Conservation (phyloP, 1,140 invertebrate species). For the Bathynomus jamesi region DNA sequence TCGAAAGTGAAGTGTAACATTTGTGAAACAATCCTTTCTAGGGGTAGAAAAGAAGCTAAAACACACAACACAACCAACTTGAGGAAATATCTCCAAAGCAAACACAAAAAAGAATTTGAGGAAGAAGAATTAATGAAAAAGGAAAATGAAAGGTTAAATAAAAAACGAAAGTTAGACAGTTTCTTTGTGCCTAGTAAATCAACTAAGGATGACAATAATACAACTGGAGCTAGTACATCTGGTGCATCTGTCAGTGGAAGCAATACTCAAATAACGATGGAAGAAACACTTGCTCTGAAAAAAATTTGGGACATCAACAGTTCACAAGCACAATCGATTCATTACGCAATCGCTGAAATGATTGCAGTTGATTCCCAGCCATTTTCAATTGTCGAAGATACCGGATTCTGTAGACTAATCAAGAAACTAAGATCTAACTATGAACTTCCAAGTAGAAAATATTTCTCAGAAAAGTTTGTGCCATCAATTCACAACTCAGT, state of each 20-base stretch:
- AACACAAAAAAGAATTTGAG: neutral
- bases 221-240: conserved; percentile 3
- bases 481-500: conserved; percentile 24
- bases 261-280: neutral
- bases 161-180: conserved; percentile 4
- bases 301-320: conserved; percentile 11
- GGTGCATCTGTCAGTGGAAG: neutral
- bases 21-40: neutral
- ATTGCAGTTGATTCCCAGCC: conserved; percentile 37
- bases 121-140: conserved; percentile 5
- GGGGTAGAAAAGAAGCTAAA: neutral
- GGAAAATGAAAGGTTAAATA: neutral
- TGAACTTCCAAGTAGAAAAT: conserved; percentile 23
- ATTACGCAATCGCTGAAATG: conserved; percentile 18
- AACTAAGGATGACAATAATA: neutral
- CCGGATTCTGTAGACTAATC: conserved; percentile 35
- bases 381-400: conserved; percentile 35
- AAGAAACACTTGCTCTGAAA: conserved; percentile 2
- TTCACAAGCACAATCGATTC: conserved; percentile 12
- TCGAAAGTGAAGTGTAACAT: neutral
- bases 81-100: neutral
- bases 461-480: conserved; percentile 33
- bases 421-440: conserved; percentile 29
- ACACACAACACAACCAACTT: neutral
- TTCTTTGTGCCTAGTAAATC: neutral